Evolutionary conservation across 2,888 invertebrate genomes (phyloP), one percentile per base, ranked within the genome.

Genomic region (Loripinus fragilis): DNA sequence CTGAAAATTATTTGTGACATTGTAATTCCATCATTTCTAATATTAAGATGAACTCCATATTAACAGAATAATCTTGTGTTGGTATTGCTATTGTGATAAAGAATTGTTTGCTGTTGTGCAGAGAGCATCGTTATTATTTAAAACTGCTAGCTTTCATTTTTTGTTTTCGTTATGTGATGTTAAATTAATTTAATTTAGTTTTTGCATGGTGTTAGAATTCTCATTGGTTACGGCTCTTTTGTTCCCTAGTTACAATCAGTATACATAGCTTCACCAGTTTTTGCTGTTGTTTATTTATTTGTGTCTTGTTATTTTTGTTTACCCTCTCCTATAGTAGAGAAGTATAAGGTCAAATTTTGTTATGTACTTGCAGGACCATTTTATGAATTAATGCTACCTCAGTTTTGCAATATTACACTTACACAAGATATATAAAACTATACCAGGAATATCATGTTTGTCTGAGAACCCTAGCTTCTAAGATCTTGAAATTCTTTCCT

Each of bases 111-210:
- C 72, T 74, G 78, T 74, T 79, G 82, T 82, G 79, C 76, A 35
- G 42, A 28, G 71, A 48, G 78, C 77, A 84, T 77, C 76, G 74
- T 71, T 71, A 52, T 76, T 80, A 66, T 78, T 85, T 81, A 79
- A n/a, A 85, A 83, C 78, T 77, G 83, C 83, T 78, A 78, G 76
- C 80, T 82, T 85, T 30, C 45, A 70, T 74, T 50, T 80, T 83
- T 81, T 86, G 74, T 78, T 85, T 78, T 80, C 80, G 76, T 80
- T 80, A 85, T 69, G 80, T 79, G 78, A 76, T 81, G 76, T 81
- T 81, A 81, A 78, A 81, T 84, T 77, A 78, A 80, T 81, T 81
- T 84, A 81, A 85, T 76, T 76, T 80, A 83, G 77, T 81, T 68
- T 86, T 79, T 86, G 80, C 79, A 79, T 79, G 76, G 75, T 84